Percentiles rank a stretch among this genome's conserved stretches.
Evolutionary conservation across 1,140 invertebrate genomes (phyloP).

Genomic region (Trypoxylus dichotomus): DNA sequence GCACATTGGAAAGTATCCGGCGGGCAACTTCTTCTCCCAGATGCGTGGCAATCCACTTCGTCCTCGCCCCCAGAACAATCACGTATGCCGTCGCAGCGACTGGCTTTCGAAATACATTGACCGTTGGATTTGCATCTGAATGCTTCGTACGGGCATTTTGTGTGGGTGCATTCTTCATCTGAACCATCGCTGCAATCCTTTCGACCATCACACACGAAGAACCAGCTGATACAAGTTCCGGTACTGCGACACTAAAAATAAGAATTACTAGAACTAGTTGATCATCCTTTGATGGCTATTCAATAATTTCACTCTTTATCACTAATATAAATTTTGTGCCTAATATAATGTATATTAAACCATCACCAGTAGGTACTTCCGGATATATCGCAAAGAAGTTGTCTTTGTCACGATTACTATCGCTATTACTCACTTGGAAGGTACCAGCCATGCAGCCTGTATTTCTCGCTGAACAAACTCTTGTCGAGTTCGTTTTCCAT

Average conservation of each 20-base stretch:
- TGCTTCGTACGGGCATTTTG: slow-evolving; percentile 58
- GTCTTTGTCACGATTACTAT: not conserved
- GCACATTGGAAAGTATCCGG: slow-evolving; percentile 78
- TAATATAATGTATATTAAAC: too few species aligned
- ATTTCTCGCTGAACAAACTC: slow-evolving; percentile 67
- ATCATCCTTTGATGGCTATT: too few species aligned
- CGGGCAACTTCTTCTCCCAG: slow-evolving; percentile 62
- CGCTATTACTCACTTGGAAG: slow-evolving; percentile 70
- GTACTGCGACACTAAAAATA: slow-evolving; percentile 70
- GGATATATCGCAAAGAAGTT: not conserved
- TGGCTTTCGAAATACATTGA: slow-evolving; percentile 73
- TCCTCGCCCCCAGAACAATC: slow-evolving; percentile 80
- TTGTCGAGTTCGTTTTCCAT: slow-evolving; percentile 54
- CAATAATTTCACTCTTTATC: too few species aligned
- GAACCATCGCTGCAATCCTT: slow-evolving; percentile 83
- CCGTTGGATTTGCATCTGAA: slow-evolving; percentile 67
- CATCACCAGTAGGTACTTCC: too few species aligned
- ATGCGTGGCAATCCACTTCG: slow-evolving; percentile 68
- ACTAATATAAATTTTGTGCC: too few species aligned
- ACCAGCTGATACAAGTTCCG: slow-evolving; percentile 85
- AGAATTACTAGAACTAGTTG: too few species aligned
- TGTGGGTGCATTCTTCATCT: slow-evolving; percentile 71
- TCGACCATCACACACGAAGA: slow-evolving; percentile 92
- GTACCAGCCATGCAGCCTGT: slow-evolving; percentile 80
- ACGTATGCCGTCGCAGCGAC: slow-evolving; percentile 73